Evolutionary conservation across 1,140 invertebrate species (phyloP).

Genomic region (Atta colombica): DNA sequence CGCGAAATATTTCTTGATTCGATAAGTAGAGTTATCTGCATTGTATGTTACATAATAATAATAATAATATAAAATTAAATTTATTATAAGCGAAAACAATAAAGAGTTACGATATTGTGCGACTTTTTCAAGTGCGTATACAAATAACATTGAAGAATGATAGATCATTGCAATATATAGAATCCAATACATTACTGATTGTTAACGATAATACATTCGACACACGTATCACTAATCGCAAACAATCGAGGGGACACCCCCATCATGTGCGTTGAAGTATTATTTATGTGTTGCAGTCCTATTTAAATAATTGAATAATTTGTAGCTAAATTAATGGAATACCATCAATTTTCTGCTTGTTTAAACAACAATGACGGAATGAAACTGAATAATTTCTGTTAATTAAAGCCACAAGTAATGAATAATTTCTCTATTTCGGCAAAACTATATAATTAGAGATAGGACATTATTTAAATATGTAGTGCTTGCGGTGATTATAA

Average conservation of each 20-base stretch:
- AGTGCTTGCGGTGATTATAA: neutral
- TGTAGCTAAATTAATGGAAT: constrained; percentile 46
- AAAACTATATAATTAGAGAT: constrained; percentile 31
- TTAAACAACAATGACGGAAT: constrained; percentile 56
- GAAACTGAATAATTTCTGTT: constrained; percentile 50
- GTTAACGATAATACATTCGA: constrained; percentile 9
- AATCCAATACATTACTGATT: neutral
- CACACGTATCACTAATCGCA: neutral
- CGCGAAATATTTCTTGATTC: constrained; percentile 67
- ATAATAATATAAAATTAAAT: constrained; percentile 70
- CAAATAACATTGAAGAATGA: neutral
- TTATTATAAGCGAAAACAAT: constrained; percentile 43
- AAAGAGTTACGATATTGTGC: neutral
- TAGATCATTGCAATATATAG: neutral
- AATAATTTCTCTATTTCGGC: constrained; percentile 36
- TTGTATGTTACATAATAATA: constrained; percentile 15
- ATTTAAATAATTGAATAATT: constrained; percentile 57
- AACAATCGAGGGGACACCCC: constrained; percentile 16
- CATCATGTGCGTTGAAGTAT: constrained; percentile 11
- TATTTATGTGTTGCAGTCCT: constrained; percentile 5
- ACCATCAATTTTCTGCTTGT: constrained; percentile 45
- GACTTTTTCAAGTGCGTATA: neutral
- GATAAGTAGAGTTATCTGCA: constrained; percentile 70
- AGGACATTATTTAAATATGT: constrained; percentile 9
- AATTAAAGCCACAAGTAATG: constrained; percentile 23